Evolutionary conservation across 2,113 vertebrate genomes (phyloP).

Genomic region (Propithecus coquereli): DNA sequence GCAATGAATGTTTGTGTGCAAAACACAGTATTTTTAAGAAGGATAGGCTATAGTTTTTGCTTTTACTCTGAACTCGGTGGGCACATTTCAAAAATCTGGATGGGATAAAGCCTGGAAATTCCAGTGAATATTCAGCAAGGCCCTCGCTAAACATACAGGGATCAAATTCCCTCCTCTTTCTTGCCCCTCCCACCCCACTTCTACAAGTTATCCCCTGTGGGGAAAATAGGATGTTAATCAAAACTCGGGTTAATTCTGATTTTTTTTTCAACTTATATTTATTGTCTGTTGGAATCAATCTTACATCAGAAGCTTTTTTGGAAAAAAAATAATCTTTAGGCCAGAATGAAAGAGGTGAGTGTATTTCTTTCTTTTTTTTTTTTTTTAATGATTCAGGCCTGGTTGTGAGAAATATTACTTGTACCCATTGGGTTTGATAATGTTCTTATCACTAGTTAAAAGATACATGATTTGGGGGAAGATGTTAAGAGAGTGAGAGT

Average conservation of each 20-base stretch:
- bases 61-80: conserved; percentile 71
- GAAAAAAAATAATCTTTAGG: conserved; percentile 3
- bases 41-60: conserved; percentile 75
- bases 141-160: conserved; percentile 58
- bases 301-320: conserved; percentile 59
- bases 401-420: neutral
- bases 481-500: neutral
- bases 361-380: neutral
- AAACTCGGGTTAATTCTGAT: conserved; percentile 8
- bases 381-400: neutral
- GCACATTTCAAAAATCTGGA: conserved; percentile 64
- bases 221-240: conserved; percentile 45
- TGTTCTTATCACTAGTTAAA: conserved; percentile 24
- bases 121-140: conserved; percentile 59
- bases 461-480: conserved; percentile 11
- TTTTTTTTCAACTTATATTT: conserved; percentile 32
- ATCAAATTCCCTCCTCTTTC: conserved; percentile 63
- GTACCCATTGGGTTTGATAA: neutral
- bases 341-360: conserved; percentile 17
- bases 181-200: neutral
- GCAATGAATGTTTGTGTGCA: conserved; percentile 86
- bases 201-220: conserved; percentile 46
- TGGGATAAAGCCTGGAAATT: conserved; percentile 69
- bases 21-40: conserved; percentile 83
- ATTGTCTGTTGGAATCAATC: conserved; percentile 66